A percentile compares a stretch with the other conserved stretches of the same genome.
These are phyloP conservation scores for Rapana venosa DNA, from an alignment of 2,888 invertebrate species.

Conservation along the genomic window DNA sequence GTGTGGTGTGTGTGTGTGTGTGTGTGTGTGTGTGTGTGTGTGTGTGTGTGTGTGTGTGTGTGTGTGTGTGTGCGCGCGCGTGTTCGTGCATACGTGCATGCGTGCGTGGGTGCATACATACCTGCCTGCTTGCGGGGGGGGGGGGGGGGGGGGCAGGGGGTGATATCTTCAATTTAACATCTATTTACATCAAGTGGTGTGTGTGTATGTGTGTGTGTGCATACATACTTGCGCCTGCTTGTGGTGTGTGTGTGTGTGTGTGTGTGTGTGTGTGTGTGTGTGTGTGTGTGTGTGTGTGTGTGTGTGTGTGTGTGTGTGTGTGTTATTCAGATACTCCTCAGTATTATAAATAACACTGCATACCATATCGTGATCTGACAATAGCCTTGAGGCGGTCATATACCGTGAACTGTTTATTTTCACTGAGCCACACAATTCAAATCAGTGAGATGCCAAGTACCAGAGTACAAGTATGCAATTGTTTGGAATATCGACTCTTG, in stretches of 20 bases:
- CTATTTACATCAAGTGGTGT: not conserved
- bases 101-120: not conserved
- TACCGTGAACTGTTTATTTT: too few species aligned
- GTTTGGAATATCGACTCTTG: too few species aligned
- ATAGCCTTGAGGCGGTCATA: too few species aligned
- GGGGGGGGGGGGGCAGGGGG: not conserved
- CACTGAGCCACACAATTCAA: too few species aligned
- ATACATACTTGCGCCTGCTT: too few species aligned
- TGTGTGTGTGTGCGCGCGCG: conserved; percentile 18
- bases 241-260: conserved; percentile 33
- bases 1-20: conserved; percentile 19
- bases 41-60: conserved; percentile 32
- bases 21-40: conserved; percentile 34
- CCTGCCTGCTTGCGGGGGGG: not conserved
- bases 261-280: conserved; percentile 31
- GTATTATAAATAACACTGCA: too few species aligned
- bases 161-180: too few species aligned
- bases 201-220: conserved; percentile 18
- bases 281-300: conserved; percentile 37
- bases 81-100: not conserved
- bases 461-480: too few species aligned
- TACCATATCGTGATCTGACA: too few species aligned
- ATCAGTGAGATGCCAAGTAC: too few species aligned
- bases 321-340: not conserved
- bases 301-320: conserved; percentile 3